phyloP scores from a whole-genome alignment of 1,140 invertebrate species.

The Arctopsyche grandis region DNA sequence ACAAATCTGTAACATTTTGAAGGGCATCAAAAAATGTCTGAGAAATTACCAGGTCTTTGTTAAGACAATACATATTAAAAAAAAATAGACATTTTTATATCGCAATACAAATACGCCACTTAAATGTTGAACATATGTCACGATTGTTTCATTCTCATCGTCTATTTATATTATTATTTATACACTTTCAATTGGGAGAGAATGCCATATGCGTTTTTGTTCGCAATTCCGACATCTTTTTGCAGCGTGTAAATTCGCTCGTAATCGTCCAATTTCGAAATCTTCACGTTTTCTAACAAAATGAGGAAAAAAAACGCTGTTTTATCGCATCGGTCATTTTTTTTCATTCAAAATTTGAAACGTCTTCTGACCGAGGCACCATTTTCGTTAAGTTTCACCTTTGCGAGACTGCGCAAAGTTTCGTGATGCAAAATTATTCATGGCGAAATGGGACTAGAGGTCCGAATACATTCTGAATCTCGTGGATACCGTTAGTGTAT shows the following conservation, averaged over 20 bases:
- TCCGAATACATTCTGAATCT: slow-evolving; percentile 4
- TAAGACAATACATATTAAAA: too few species aligned
- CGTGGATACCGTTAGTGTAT: slow-evolving; percentile 14
- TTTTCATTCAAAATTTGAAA: background rate
- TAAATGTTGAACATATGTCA: too few species aligned
- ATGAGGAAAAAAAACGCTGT: background rate
- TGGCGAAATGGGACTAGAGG: background rate
- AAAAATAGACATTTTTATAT: too few species aligned
- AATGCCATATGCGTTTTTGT: too few species aligned
- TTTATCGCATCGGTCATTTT: slow-evolving; percentile 11
- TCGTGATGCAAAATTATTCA: slow-evolving; percentile 14
- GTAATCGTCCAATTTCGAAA: background rate
- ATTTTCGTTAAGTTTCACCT: slow-evolving; percentile 4
- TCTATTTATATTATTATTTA: too few species aligned
- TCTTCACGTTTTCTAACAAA: background rate
- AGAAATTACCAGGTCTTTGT: too few species aligned
- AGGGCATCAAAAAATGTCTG: too few species aligned
- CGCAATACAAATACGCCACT: too few species aligned
- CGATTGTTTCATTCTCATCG: too few species aligned
- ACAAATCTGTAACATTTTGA: too few species aligned
- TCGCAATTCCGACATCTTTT: too few species aligned
- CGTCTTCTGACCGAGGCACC: background rate
- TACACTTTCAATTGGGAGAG: too few species aligned
- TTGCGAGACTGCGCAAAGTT: background rate
- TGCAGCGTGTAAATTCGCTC: background rate